Percentiles rank a stretch among this genome's conserved stretches.
Evolutionary conservation across 2,113 vertebrate species (phyloP).

Genomic region (Tetraodon nigroviridis): DNA sequence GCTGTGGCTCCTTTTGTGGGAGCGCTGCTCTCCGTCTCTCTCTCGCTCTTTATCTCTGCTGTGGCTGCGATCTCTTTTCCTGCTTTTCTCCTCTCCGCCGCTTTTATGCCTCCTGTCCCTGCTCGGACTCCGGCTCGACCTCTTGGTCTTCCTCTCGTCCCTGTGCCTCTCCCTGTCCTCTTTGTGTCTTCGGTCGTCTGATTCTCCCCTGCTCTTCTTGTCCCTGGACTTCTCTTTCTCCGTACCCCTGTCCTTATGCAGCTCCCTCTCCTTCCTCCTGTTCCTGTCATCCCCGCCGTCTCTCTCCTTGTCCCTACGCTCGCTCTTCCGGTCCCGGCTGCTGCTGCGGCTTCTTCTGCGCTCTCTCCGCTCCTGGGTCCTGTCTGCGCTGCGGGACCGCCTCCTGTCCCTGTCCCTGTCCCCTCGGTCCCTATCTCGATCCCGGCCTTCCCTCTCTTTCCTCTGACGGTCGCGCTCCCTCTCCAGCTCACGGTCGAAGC

Average conservation of each 20-base stretch:
- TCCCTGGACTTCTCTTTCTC: constrained; percentile 85
- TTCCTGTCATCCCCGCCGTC: constrained; percentile 86
- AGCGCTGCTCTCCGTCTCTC: constrained; percentile 76
- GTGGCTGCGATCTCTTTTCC: constrained; percentile 81
- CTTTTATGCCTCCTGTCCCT: constrained; percentile 79
- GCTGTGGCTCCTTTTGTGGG: constrained; percentile 85
- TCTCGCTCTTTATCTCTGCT: constrained; percentile 76
- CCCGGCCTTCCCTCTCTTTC: constrained; percentile 80
- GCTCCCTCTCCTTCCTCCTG: constrained; percentile 86
- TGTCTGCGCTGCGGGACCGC: constrained; percentile 63
- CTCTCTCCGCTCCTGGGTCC: constrained; percentile 56
- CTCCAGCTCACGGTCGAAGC: constrained; percentile 93
- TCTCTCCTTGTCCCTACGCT: constrained; percentile 84
- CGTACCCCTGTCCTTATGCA: constrained; percentile 83
- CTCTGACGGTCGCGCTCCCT: constrained; percentile 92
- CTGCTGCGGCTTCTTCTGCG: constrained; percentile 56
- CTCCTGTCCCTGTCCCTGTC: constrained; percentile 58
- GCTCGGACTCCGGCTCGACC: constrained; percentile 69
- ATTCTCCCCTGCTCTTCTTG: constrained; percentile 79
- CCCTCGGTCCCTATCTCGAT: constrained; percentile 81
- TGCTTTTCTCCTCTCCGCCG: constrained; percentile 78
- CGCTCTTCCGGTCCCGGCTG: constrained; percentile 64
- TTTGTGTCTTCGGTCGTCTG: constrained; percentile 82
- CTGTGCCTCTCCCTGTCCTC: constrained; percentile 86
- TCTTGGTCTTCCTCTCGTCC: constrained; percentile 79